Evolutionary conservation across 35 echinoderm and acorn worm genomes (phyloP), one percentile per base, ranked within the genome.

Genomic region (Diadema setosum): DNA sequence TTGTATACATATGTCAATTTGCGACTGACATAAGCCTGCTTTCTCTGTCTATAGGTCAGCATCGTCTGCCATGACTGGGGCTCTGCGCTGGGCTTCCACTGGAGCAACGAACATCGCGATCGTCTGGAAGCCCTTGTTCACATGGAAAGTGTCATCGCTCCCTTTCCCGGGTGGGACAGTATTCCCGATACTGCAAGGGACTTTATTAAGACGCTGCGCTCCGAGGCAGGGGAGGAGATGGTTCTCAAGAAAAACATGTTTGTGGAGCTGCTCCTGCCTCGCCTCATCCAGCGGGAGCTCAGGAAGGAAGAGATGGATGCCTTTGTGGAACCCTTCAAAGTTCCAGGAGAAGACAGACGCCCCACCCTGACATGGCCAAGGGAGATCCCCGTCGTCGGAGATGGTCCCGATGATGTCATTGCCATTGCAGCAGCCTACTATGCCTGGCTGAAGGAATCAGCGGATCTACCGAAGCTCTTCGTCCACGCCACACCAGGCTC

Each of bases 51-150:
- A 34, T 65, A 90, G 88, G 32, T 94, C 20, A 89, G 80, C 23
- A 82, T 97, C 24, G 87, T 97, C 25, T 86, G 92, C n/a, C 91
- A 97, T 63, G 95, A 93, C 59, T 97, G 95, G 95, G 95, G 95
- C 12, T 97, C 95, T 15, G 95, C 65, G 1, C 84, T 97, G 27
- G 91, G 91, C 25, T 75, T 97, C 35, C 87, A 94, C 29, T 97
- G 95, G 95, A 48, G 73, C 41, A 58, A 94, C 40, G 57, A 93
- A 55, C 82, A 97, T 42, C 70, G 56, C 46, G 80, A 75, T 37
- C 63, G 84, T 30, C 73, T 94, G 2, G 42, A 89, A 67, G 63
- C 27, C 20, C 67, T 93, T 5, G 86, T 89, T 3, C 87, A 94
- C 40, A 94, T 94, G 91, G 91, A 94, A 41, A 88, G 80, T 27